phyloP scores from a whole-genome alignment of 2,888 invertebrate species.

The Tetrapedia diversipes region DNA sequence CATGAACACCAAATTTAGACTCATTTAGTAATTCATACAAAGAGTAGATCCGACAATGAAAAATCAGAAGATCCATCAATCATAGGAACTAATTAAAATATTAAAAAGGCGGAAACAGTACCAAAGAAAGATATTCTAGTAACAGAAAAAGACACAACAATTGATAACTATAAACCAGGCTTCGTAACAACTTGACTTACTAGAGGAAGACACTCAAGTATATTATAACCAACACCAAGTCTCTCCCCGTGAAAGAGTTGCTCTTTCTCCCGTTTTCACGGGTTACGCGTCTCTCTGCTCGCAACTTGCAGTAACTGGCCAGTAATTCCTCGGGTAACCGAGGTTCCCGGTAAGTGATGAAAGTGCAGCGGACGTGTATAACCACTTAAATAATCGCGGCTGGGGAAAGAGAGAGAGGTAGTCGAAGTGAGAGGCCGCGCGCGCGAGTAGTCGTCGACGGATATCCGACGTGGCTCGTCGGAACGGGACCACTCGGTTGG shows the following conservation, averaged over 20 bases:
- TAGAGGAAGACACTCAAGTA: too few relatives aligned
- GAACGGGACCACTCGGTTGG: constrained; percentile 33
- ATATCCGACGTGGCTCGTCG: constrained; percentile 32
- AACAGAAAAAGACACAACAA: too few relatives aligned
- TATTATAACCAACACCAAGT: too few relatives aligned
- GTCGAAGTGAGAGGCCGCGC: constrained; percentile 39
- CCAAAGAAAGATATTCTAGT: too few relatives aligned
- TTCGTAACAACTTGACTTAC: neutral
- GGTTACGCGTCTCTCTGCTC: neutral
- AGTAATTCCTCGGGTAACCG: constrained; percentile 65
- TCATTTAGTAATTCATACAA: too few relatives aligned
- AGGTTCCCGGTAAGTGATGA: constrained; percentile 64
- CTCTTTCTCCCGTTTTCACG: constrained; percentile 33
- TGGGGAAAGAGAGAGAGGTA: constrained; percentile 69
- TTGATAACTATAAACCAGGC: too few relatives aligned
- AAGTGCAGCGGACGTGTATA: constrained; percentile 71
- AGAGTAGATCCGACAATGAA: too few relatives aligned
- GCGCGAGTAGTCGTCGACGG: too few relatives aligned
- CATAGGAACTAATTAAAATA: too few relatives aligned
- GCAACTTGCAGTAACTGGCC: constrained; percentile 41
- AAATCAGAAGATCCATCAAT: too few relatives aligned
- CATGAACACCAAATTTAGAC: too few relatives aligned
- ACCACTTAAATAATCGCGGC: constrained; percentile 72
- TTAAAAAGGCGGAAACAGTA: too few relatives aligned
- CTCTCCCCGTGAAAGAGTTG: neutral